phyloP scores from a whole-genome alignment of 2,113 vertebrate genomes.

The Calypte anna region DNA sequence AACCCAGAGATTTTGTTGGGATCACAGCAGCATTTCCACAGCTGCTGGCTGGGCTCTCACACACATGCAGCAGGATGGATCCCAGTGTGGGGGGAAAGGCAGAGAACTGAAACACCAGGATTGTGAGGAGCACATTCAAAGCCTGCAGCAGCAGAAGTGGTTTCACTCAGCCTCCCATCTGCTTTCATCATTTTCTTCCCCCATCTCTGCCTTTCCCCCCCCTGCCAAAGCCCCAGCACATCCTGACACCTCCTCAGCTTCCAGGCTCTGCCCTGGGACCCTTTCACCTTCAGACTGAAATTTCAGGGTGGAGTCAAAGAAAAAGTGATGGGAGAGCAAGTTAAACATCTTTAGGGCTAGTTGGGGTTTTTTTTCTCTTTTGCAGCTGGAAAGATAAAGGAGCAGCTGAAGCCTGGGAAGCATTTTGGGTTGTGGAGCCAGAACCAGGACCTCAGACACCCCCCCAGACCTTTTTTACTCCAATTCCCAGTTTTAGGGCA shows the following conservation, averaged over 20 bases:
- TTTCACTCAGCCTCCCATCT: slow-evolving; percentile 30
- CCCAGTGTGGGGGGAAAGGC: slow-evolving; percentile 1
- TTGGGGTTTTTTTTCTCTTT: no score
- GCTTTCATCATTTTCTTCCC: slow-evolving; percentile 29
- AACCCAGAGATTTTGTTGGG: neutral
- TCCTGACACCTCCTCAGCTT: neutral
- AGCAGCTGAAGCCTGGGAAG: neutral
- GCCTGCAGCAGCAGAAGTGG: slow-evolving; percentile 15
- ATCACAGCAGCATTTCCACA: slow-evolving; percentile 41
- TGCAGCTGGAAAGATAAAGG: neutral
- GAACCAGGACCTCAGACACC: rapidly evolving
- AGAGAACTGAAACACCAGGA: neutral
- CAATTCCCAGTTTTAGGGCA: neutral
- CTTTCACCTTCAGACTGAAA: neutral
- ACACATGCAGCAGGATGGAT: slow-evolving; percentile 19
- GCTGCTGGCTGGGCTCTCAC: slow-evolving; percentile 29
- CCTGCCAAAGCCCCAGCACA: neutral
- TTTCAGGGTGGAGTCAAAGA: neutral
- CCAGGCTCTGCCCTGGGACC: neutral
- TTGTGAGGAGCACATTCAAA: slow-evolving; percentile 32
- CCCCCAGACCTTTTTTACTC: neutral
- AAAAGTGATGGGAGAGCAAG: neutral
- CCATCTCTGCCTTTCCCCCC: neutral
- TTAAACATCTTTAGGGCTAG: rapidly evolving
- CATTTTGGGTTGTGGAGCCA: rapidly evolving